phyloP scores from a whole-genome alignment of 1,140 invertebrate species.

The Oedothorax gibbosus region DNA sequence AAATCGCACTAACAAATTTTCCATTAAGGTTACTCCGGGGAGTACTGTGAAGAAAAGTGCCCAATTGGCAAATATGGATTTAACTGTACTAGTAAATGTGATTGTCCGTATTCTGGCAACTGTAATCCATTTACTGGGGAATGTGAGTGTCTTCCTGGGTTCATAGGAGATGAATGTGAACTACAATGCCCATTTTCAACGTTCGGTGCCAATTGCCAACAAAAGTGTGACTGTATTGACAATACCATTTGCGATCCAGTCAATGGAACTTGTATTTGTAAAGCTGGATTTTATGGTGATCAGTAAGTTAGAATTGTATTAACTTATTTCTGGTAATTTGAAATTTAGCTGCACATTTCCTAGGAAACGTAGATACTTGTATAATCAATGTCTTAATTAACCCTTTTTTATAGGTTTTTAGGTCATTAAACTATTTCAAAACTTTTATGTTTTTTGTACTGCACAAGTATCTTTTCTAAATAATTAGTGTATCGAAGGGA shows the following conservation, averaged over 20 bases:
- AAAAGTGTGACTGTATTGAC: slow-evolving; percentile 84
- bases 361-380: no score
- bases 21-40: slow-evolving; percentile 23
- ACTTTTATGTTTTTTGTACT: no score
- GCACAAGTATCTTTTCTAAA: no score
- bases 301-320: slow-evolving; percentile 58
- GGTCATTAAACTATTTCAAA: no score
- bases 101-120: not conserved
- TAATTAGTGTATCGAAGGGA: no score
- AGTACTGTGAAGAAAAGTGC: slow-evolving; percentile 24
- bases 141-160: slow-evolving; percentile 27
- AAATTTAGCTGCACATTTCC: no score
- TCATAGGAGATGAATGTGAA: slow-evolving; percentile 75
- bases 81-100: slow-evolving; percentile 23
- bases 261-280: slow-evolving; percentile 75
- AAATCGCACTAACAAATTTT: not conserved
- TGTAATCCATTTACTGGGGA: slow-evolving; percentile 21
- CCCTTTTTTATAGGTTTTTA: no score
- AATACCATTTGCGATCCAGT: slow-evolving; percentile 86
- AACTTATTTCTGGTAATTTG: no score
- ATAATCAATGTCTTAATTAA: no score
- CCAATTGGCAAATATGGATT: slow-evolving; percentile 21
- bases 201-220: slow-evolving; percentile 81
- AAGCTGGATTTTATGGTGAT: slow-evolving; percentile 62
- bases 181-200: slow-evolving; percentile 78